Conservation (phyloP, 2,888 invertebrate genomes). For the Elegia similella region DNA sequence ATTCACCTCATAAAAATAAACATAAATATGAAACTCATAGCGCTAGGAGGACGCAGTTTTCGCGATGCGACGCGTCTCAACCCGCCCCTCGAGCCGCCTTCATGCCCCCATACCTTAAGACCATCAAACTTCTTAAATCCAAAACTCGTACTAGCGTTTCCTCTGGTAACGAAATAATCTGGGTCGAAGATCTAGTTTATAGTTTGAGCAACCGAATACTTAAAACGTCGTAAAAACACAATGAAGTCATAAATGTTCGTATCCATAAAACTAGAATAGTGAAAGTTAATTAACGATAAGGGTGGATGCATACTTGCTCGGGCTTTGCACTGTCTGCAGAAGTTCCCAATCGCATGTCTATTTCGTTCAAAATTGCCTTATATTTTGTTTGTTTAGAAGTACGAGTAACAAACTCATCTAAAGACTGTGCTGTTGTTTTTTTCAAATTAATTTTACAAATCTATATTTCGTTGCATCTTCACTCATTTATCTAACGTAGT, state of each 20-base stretch:
- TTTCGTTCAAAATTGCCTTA: not conserved
- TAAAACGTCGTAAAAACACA: conserved; percentile 15
- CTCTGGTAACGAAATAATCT: not conserved
- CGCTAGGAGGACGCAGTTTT: too few relatives aligned
- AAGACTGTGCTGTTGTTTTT: too few relatives aligned
- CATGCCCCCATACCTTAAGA: too few relatives aligned
- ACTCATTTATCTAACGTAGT: too few relatives aligned
- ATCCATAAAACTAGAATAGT: conserved; percentile 19
- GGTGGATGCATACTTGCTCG: conserved; percentile 3
- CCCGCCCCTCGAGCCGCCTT: too few relatives aligned
- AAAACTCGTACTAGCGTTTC: not conserved
- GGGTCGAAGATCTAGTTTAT: conserved; percentile 9
- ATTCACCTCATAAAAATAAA: too few relatives aligned
- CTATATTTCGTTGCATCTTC: too few relatives aligned
- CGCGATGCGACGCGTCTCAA: too few relatives aligned
- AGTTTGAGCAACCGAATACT: conserved; percentile 10
- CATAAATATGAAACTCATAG: too few relatives aligned
- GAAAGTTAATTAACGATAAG: conserved; percentile 20
- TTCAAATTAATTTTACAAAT: too few relatives aligned
- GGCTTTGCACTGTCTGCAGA: not conserved
- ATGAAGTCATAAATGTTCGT: conserved; percentile 18
- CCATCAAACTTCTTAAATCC: not conserved
- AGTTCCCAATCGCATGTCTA: not conserved
- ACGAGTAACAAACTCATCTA: too few relatives aligned
- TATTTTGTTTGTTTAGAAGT: too few relatives aligned